Percentiles rank a stretch among this genome's conserved stretches.
phyloP scores from a whole-genome alignment of 2,113 vertebrate species.

The Cathartes aura region DNA sequence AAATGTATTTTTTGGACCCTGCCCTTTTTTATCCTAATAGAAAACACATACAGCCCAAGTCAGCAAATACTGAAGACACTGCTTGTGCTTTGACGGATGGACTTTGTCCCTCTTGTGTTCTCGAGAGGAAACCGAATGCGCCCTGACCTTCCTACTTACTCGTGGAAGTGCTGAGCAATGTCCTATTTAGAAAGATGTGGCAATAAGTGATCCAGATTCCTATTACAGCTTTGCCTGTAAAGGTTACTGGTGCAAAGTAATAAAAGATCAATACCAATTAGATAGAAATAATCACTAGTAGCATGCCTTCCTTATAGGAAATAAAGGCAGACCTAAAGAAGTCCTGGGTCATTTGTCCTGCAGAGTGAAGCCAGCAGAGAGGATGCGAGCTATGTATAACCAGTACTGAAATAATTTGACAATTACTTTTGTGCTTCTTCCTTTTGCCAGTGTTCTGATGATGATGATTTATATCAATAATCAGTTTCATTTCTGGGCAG shows the following conservation, averaged over 20 bases:
- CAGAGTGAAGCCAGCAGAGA: background rate
- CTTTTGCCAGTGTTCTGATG: background rate
- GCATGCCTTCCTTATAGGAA: background rate
- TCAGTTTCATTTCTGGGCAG: background rate
- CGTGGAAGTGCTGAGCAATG: constrained; percentile 26
- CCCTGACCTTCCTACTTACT: constrained; percentile 28
- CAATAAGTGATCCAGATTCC: constrained; percentile 19
- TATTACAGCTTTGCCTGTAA: constrained; percentile 27
- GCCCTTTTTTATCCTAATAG: background rate
- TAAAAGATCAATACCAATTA: constrained; percentile 55
- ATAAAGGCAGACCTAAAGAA: background rate
- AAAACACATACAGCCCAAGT: background rate
- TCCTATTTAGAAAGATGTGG: constrained; percentile 13
- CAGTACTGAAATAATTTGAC: background rate
- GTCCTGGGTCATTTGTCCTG: constrained; percentile 8
- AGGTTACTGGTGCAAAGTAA: constrained; percentile 9
- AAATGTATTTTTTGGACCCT: background rate
- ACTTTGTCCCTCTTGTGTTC: background rate
- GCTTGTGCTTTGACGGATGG: background rate
- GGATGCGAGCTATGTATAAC: background rate
- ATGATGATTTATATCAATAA: constrained; percentile 40
- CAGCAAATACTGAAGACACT: background rate
- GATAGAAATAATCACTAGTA: constrained; percentile 18
- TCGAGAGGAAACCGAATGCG: background rate
- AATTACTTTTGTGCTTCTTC: background rate